Base-by-base conservation (phyloP, 2,113 vertebrate species). In the Forbesichthys agassizii region DNA sequence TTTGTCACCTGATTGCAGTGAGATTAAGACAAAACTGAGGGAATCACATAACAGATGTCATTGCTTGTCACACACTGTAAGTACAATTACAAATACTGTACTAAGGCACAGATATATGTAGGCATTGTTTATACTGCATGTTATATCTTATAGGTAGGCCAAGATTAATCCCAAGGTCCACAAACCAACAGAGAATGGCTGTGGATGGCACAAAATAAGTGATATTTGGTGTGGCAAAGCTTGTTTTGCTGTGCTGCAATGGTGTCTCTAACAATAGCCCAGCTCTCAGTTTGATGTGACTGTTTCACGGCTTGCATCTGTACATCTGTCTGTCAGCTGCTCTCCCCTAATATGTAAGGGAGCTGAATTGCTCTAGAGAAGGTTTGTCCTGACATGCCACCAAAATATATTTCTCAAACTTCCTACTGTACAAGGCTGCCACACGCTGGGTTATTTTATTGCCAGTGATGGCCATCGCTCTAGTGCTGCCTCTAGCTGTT, bases 151-250 rank as follows among this genome's bases (percentile, higher is more conserved):
- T 8, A 42, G 1, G 36, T 8, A 42, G 36, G 36, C 7, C 4
- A 42, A 8, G 36, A 42, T 42, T 1, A 8, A 42, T 6, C 0
- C 5, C 36, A 42, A 51, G 56, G 11, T 65, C 71, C 73, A 59
- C 52, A 36, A 64, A 69, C 9, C 49, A 8, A 51, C 20, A 12
- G 2, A 42, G 16, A 64, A 52, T 20, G 62, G 64, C 66, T 73
- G 68, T 47, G 68, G 68, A 83, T 70, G 66, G 64, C 55, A 74
- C 51, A 70, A 69, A 85, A 76, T 60, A 48, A 80, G 70, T 60
- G 55, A 63, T 42, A 68, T 59, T 46, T 36, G 47, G 54, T 57
- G 56, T 66, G 70, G 51, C 66, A 42, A 68, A 71, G 61, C 69
- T 64, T 72, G 63, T 62, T 36, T 56, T 82, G 49, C 11, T 48